phyloP scores from a whole-genome alignment of 1,140 invertebrate genomes.

The Drosophila kepulauana region DNA sequence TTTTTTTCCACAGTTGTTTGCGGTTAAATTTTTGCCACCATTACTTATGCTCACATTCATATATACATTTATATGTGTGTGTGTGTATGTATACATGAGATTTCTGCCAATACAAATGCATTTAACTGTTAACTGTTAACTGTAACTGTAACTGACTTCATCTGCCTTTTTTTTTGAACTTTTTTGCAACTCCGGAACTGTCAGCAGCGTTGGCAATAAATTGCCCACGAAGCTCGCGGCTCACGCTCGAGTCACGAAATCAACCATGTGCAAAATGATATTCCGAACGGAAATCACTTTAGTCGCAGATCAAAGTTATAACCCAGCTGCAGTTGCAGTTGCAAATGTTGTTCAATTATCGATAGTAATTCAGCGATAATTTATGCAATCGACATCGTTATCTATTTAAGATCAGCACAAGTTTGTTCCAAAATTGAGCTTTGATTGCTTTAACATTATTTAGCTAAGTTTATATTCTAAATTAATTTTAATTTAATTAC shows the following conservation, averaged over 20 bases:
- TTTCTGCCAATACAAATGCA: not conserved
- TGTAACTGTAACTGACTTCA: conserved; percentile 11
- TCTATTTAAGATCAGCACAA: not conserved
- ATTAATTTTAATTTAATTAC: too few species aligned
- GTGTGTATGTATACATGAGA: too few species aligned
- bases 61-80: not conserved
- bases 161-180: not conserved
- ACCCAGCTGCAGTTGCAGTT: too few species aligned
- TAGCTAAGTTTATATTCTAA: too few species aligned
- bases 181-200: conserved; percentile 4
- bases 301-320: not conserved
- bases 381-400: not conserved
- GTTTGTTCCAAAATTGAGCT: too few species aligned
- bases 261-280: conserved; percentile 4
- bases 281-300: conserved; percentile 7
- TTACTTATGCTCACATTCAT: conserved; percentile 30
- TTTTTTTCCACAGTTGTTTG: conserved; percentile 41
- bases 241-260: not conserved
- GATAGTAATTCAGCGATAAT: not conserved
- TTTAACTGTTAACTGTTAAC: conserved; percentile 2
- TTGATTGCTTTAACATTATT: too few species aligned
- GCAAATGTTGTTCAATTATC: not conserved
- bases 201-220: conserved; percentile 8
- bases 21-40: conserved; percentile 41
- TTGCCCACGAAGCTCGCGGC: not conserved